phyloP scores from a whole-genome alignment of 92 coral and sea anemone species.

The Epizoanthus fatuus region DNA sequence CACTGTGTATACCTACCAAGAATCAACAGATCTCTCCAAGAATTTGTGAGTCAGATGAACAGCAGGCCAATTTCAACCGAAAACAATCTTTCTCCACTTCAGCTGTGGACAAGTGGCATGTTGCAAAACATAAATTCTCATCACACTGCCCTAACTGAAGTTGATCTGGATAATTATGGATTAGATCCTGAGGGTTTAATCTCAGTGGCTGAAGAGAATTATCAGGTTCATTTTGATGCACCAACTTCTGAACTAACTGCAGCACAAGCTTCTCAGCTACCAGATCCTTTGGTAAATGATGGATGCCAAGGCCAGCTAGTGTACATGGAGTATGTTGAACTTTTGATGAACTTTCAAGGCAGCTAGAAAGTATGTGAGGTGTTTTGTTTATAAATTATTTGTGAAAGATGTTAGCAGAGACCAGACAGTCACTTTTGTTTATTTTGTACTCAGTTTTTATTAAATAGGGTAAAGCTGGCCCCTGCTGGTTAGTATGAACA shows the following conservation, averaged over 20 bases:
- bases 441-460: no score
- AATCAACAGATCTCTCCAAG: conserved; percentile 73
- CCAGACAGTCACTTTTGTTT: no score
- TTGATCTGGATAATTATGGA: conserved; percentile 50
- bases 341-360: neutral
- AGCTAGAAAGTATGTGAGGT: no score
- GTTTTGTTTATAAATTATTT: no score
- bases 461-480: no score
- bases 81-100: conserved; percentile 52
- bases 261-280: conserved; percentile 41
- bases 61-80: conserved; percentile 61
- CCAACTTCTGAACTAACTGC: conserved; percentile 44
- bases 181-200: conserved; percentile 53
- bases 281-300: conserved; percentile 50
- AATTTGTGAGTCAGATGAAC: conserved; percentile 58
- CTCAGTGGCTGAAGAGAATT: conserved; percentile 46
- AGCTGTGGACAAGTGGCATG: conserved; percentile 70
- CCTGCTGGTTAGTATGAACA: no score
- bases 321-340: conserved; percentile 32
- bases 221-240: conserved; percentile 54
- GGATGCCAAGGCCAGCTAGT: conserved; percentile 38
- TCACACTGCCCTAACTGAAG: conserved; percentile 48
- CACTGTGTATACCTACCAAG: conserved; percentile 75
- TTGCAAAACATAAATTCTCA: conserved; percentile 48
- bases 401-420: no score